These are phyloP conservation scores for Rhamphomyia laevipes DNA, from an alignment of 2,888 invertebrate species.

Conservation along the genomic window DNA sequence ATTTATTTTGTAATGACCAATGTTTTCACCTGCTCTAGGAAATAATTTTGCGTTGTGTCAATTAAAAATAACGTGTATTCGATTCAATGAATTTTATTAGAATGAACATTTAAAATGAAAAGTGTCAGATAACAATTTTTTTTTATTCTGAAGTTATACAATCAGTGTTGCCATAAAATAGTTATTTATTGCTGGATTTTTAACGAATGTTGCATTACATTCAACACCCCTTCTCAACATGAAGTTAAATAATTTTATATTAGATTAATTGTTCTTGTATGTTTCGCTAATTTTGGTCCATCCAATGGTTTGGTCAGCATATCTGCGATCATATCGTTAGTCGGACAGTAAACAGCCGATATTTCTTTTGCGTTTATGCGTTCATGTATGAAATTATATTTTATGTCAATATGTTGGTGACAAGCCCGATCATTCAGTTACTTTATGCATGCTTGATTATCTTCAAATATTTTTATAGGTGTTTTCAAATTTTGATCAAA, in stretches of 20 bases:
- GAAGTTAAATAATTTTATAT: not conserved
- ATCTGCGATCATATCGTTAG: not conserved
- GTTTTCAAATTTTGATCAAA: not conserved
- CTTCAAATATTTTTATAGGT: not conserved
- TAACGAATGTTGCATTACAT: not conserved
- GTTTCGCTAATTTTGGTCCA: too few species aligned
- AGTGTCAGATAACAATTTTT: too few species aligned
- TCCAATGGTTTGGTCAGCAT: not conserved
- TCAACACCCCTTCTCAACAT: slow-evolving; percentile 2
- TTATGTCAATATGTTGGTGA: not conserved
- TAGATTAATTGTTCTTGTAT: too few species aligned
- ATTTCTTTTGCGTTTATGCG: not conserved
- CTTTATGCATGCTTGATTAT: not conserved
- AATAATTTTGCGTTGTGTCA: too few species aligned
- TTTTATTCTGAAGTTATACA: too few species aligned
- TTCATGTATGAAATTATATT: not conserved
- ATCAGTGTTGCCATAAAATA: too few species aligned
- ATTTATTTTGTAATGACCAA: too few species aligned
- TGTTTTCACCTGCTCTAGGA: too few species aligned
- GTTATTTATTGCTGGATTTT: too few species aligned
- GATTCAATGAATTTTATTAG: too few species aligned
- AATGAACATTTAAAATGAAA: too few species aligned
- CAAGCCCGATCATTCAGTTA: not conserved
- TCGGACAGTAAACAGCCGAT: not conserved
- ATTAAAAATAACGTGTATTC: too few species aligned